A percentile compares a stretch with the other conserved stretches of the same genome.
These are phyloP conservation scores for Adelphocoris suturalis DNA, from an alignment of 2,888 invertebrate species.

Conservation along the genomic window DNA sequence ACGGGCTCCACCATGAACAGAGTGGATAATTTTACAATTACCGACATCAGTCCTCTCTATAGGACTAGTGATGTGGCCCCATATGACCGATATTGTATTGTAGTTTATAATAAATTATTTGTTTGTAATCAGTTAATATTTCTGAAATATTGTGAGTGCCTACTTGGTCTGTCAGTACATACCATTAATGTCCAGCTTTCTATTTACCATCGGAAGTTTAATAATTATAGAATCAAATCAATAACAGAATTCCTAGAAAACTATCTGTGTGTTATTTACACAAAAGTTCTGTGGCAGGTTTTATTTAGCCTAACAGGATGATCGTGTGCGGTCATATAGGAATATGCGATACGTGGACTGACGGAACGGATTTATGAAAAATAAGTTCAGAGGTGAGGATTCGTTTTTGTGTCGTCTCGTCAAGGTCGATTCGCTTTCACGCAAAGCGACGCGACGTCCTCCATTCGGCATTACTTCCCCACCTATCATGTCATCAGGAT, in stretches of 20 bases:
- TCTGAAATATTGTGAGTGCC: too few relatives aligned
- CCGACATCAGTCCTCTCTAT: too few relatives aligned
- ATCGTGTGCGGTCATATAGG: neutral
- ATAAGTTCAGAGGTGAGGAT: neutral
- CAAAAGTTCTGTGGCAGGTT: neutral
- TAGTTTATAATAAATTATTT: too few relatives aligned
- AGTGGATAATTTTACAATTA: too few relatives aligned
- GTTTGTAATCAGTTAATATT: too few relatives aligned
- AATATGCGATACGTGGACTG: neutral
- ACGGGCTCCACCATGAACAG: too few relatives aligned
- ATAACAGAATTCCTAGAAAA: neutral
- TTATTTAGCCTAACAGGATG: neutral
- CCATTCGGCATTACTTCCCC: neutral
- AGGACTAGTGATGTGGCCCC: too few relatives aligned
- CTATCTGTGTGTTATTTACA: neutral
- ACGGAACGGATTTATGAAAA: neutral
- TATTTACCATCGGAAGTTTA: too few relatives aligned
- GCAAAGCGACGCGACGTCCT: neutral
- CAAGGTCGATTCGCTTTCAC: conserved; percentile 39
- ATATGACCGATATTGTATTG: too few relatives aligned
- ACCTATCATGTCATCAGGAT: neutral
- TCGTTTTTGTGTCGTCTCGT: neutral
- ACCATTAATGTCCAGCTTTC: too few relatives aligned
- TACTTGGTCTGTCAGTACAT: too few relatives aligned
- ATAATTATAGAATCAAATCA: too few relatives aligned